Conservation (phyloP, 2,113 vertebrate genomes). For the Periophthalmus modestus region DNA sequence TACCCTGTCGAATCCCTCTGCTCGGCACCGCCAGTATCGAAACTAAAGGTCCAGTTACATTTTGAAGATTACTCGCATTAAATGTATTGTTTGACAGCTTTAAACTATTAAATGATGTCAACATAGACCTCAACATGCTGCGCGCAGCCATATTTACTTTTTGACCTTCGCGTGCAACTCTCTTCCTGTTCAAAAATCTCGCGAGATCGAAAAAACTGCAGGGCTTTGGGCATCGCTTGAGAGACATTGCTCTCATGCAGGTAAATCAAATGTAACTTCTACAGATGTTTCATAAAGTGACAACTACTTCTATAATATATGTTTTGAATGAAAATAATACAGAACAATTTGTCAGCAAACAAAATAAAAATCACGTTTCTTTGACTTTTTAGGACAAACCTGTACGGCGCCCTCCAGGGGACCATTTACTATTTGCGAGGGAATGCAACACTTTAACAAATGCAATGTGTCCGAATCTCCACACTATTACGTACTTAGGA, state of each 20-base stretch:
- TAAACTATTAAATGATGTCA: conserved; percentile 50
- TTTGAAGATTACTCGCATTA: not conserved
- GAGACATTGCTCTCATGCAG: not conserved
- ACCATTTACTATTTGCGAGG: too few species aligned
- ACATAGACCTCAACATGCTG: conserved; percentile 48
- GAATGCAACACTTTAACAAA: too few species aligned
- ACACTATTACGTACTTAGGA: too few species aligned
- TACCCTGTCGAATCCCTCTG: conserved; percentile 74
- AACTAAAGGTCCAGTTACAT: conserved; percentile 32
- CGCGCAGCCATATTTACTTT: conserved; percentile 71
- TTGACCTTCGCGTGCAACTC: conserved; percentile 50
- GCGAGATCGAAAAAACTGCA: conserved; percentile 22
- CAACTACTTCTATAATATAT: not conserved
- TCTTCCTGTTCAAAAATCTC: conserved; percentile 41
- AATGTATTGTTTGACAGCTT: not conserved
- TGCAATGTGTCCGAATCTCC: too few species aligned
- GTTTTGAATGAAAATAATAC: not conserved
- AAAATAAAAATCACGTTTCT: too few species aligned
- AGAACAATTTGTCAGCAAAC: not conserved
- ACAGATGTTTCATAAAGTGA: too few species aligned
- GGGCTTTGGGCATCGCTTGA: not conserved
- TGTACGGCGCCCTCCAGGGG: too few species aligned
- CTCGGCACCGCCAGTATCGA: conserved; percentile 45
- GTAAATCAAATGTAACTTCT: not conserved
- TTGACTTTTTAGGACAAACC: too few species aligned